Percentiles rank a stretch among this genome's conserved stretches.
Conservation (phyloP, 2,113 vertebrate species). For the Rana temporaria region DNA sequence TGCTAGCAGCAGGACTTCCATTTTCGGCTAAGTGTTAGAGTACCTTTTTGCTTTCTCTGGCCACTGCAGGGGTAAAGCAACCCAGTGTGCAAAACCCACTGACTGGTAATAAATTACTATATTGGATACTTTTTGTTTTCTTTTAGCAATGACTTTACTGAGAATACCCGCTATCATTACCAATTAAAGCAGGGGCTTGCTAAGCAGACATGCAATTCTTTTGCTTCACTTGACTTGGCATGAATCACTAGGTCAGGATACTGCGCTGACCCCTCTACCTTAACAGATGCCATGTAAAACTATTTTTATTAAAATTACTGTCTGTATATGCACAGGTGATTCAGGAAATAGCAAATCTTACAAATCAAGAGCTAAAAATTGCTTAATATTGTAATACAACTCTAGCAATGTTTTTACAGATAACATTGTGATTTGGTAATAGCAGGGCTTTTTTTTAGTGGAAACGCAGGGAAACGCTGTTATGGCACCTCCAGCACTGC, state of each 20-base stretch:
- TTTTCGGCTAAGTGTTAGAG: conserved; percentile 76
- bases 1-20: conserved; percentile 76
- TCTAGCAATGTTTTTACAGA: no score
- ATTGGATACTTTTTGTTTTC: conserved; percentile 81
- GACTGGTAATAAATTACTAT: conserved; percentile 81
- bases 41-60: conserved; percentile 76
- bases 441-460: no score
- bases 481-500: no score
- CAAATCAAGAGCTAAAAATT: no score
- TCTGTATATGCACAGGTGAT: no score
- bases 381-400: no score
- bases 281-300: conserved; percentile 72
- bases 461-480: no score
- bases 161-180: conserved; percentile 74
- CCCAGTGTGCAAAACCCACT: conserved; percentile 71
- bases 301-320: neutral
- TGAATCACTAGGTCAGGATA: conserved; percentile 75
- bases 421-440: no score
- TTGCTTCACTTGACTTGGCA: conserved; percentile 68
- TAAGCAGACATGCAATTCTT: conserved; percentile 70
- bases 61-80: conserved; percentile 77
- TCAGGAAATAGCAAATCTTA: no score
- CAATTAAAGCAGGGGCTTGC: conserved; percentile 74
- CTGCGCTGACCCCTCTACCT: conserved; percentile 77
- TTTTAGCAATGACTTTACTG: conserved; percentile 72